phyloP scores from a whole-genome alignment of 2,797 vertebrate species.

The Coranthus polyacanthus region DNA sequence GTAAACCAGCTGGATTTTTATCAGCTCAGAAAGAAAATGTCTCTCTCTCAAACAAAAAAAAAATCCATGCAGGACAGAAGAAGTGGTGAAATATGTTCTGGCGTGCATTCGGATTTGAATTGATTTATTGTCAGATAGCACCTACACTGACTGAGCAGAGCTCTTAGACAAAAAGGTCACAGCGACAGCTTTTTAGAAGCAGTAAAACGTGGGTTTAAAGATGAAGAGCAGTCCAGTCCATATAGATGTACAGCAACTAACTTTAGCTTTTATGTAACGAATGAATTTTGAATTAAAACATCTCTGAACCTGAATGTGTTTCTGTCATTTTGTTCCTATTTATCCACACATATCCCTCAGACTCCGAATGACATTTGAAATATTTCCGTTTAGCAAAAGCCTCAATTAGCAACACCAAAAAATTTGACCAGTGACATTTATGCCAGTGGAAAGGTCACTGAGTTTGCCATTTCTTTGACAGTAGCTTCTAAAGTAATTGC shows the following conservation, averaged over 20 bases:
- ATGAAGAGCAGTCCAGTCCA: neutral
- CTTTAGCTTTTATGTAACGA: neutral
- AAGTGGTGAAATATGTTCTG: constrained; percentile 9
- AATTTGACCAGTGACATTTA: constrained; percentile 57
- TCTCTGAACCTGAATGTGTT: neutral
- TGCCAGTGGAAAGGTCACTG: constrained; percentile 36
- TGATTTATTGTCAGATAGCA: constrained; percentile 5
- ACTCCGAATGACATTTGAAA: constrained; percentile 33
- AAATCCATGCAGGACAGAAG: neutral
- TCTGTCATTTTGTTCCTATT: neutral
- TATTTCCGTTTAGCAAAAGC: constrained; percentile 21
- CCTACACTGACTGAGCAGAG: no score
- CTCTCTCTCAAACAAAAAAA: no score
- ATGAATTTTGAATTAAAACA: neutral
- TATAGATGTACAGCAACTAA: neutral
- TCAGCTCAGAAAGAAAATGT: neutral
- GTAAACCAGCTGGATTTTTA: neutral
- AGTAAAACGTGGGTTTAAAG: neutral
- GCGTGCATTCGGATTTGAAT: constrained; percentile 16
- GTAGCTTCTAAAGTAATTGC: neutral
- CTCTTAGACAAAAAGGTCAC: constrained; percentile 1
- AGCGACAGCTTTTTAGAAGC: neutral
- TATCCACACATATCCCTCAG: constrained; percentile 3
- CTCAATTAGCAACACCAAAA: constrained; percentile 21
- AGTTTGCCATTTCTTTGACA: constrained; percentile 45